phyloP scores from a whole-genome alignment of 2,113 vertebrate species.

The Chinchilla lanigera region DNA sequence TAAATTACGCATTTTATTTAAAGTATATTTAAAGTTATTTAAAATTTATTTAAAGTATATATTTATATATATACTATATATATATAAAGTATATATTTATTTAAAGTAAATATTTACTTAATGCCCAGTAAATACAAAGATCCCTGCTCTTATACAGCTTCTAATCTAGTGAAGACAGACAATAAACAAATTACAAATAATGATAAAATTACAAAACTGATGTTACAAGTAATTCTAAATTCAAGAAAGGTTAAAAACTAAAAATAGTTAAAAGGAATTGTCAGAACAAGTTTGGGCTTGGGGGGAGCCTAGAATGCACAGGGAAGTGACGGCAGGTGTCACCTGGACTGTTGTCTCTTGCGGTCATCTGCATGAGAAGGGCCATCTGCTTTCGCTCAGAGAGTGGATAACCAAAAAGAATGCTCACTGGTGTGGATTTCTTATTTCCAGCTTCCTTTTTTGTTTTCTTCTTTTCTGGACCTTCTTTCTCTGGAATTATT shows the following conservation, averaged over 20 bases:
- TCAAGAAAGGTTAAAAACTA: conserved; percentile 24
- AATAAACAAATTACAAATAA: conserved; percentile 26
- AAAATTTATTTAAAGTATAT: too few relatives aligned
- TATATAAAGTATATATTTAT: too few relatives aligned
- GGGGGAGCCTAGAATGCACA: conserved; percentile 43
- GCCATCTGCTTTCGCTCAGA: conserved; percentile 99
- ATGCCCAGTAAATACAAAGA: conserved; percentile 9
- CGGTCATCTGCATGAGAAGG: conserved; percentile 99
- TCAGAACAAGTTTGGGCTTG: neutral
- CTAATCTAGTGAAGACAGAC: neutral
- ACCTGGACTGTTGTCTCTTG: conserved; percentile 99
- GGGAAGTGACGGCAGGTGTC: conserved; percentile 59
- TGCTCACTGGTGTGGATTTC: conserved; percentile 95
- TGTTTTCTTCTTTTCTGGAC: conserved; percentile 97
- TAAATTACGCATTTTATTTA: conserved; percentile 49
- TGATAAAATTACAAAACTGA: conserved; percentile 41
- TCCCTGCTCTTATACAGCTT: neutral
- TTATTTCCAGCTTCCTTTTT: conserved; percentile 96
- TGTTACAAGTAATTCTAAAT: conserved; percentile 35
- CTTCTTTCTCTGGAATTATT: conserved; percentile 95
- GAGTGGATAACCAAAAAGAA: conserved; percentile 98
- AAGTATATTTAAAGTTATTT: too few relatives aligned
- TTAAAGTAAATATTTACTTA: conserved; percentile 1
- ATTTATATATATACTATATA: too few relatives aligned
- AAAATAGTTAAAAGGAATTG: conserved; percentile 30